Conservation (phyloP, 2,797 vertebrate genomes). For the Rousettus madagascariensis region DNA sequence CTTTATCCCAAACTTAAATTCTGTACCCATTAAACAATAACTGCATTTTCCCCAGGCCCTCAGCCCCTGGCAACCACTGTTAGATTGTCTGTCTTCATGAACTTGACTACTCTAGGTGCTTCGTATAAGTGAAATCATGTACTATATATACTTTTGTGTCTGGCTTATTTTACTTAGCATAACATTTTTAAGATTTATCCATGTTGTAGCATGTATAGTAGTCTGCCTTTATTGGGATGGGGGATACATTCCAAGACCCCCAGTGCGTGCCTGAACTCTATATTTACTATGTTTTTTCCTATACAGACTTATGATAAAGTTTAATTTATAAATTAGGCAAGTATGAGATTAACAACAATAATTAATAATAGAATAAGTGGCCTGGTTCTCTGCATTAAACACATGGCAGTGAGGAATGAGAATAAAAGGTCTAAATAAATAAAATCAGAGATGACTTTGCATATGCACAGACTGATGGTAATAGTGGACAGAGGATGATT, state of each 20-base stretch:
- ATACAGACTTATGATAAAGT: not conserved
- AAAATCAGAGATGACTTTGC: not conserved
- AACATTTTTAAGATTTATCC: not conserved
- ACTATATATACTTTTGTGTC: not conserved
- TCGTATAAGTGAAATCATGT: not conserved
- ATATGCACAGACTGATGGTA: not conserved
- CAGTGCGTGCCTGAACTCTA: not conserved
- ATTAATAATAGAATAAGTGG: not conserved
- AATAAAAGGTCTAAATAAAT: not conserved
- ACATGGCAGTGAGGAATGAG: not conserved
- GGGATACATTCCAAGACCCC: not conserved
- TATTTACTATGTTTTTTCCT: not conserved
- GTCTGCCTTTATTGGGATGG: not conserved
- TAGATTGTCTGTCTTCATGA: not conserved
- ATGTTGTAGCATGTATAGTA: not conserved
- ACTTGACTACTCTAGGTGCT: not conserved
- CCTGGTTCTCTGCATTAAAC: not conserved
- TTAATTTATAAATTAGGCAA: not conserved
- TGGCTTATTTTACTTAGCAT: conserved; percentile 2
- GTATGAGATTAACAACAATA: not conserved
- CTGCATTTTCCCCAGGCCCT: too few species aligned
- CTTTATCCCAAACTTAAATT: not conserved
- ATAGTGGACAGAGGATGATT: not conserved
- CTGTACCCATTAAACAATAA: not conserved
- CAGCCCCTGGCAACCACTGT: not conserved